Conservation (phyloP, 37 sponge, comb jelly and placozoan genomes). For the Hormiphora californensis region DNA sequence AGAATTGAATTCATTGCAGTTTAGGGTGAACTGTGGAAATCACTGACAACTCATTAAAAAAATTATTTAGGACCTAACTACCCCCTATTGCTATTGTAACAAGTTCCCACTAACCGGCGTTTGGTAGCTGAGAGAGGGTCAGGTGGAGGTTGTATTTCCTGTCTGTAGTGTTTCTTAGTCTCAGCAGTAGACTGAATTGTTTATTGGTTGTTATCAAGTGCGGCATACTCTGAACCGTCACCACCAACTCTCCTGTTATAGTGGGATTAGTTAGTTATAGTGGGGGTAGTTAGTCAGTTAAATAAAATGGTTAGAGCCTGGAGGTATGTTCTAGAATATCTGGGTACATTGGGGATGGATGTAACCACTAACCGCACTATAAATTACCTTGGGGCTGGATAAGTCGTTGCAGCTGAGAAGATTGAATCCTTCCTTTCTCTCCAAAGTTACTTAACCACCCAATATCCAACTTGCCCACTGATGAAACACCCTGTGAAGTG, state of each 20-base stretch:
- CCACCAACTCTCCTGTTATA: conserved; percentile 20
- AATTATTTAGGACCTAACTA: too few species aligned
- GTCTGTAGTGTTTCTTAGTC: conserved; percentile 28
- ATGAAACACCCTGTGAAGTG: not conserved
- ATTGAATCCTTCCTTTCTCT: conserved; percentile 79
- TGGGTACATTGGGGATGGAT: too few species aligned
- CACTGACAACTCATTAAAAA: too few species aligned
- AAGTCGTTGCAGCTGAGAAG: conserved; percentile 64
- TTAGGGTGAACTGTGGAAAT: not conserved
- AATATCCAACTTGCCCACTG: conserved; percentile 79
- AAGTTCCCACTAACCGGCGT: too few species aligned
- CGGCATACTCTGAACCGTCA: not conserved
- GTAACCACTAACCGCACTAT: too few species aligned
- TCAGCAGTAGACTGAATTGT: not conserved
- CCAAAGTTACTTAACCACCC: conserved; percentile 78
- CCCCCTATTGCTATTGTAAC: too few species aligned
- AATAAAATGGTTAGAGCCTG: too few species aligned
- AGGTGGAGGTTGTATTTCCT: conserved; percentile 34
- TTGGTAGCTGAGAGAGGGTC: not conserved
- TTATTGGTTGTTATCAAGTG: not conserved
- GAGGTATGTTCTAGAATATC: too few species aligned
- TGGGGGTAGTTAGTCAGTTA: too few species aligned
- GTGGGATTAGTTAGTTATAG: too few species aligned
- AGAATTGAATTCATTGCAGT: not conserved
- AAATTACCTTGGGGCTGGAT: conserved; percentile 24